phyloP scores from a whole-genome alignment of 2,113 vertebrate species.

The Cercopithecus mona region DNA sequence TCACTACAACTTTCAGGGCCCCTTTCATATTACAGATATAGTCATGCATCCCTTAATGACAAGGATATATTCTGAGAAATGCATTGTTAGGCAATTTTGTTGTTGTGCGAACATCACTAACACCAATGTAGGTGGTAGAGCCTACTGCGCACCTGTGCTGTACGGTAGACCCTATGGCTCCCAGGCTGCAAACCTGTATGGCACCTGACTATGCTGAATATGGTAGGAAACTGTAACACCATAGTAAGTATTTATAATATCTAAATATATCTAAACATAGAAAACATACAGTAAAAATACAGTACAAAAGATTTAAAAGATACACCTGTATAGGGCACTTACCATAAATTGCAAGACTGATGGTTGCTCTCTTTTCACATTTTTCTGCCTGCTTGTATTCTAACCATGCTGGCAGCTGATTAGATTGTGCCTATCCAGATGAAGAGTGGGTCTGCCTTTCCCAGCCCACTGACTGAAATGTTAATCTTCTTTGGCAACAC shows the following conservation, averaged over 20 bases:
- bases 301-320: not conserved
- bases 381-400: not conserved
- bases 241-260: not conserved
- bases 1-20: not conserved
- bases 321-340: not conserved
- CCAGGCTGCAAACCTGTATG: not conserved
- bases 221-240: not conserved
- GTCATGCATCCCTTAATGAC: not conserved
- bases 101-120: not conserved
- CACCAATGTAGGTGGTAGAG: not conserved
- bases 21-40: not conserved
- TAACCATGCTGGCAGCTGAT: no score
- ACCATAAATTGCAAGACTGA: not conserved
- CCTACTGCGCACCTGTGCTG: not conserved
- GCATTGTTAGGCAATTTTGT: not conserved
- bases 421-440: no score
- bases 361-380: not conserved
- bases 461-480: no score
- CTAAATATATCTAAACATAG: not conserved
- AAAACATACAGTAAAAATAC: not conserved
- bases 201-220: not conserved
- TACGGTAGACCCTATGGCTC: not conserved
- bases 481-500: no score
- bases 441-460: no score
- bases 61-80: not conserved